Evolutionary conservation across 2,797 vertebrate genomes (phyloP).

Genomic region (Sciurus vulgaris): DNA sequence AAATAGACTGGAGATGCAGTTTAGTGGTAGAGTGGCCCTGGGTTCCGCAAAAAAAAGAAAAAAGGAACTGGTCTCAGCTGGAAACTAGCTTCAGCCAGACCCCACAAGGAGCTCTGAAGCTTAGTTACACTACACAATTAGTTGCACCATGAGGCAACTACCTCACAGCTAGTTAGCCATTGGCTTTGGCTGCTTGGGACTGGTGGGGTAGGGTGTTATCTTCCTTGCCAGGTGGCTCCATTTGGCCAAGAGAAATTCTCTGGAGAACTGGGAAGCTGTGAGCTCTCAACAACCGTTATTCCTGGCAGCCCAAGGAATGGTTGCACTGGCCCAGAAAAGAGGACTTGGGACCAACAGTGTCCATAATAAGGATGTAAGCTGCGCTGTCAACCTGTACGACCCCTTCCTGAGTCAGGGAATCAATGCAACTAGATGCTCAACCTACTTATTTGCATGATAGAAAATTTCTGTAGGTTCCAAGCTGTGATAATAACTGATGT

Average conservation of each 20-base stretch:
- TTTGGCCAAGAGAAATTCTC: constrained; percentile 45
- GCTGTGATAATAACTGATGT: constrained; percentile 12
- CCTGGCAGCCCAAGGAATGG: background rate
- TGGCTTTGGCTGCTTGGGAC: background rate
- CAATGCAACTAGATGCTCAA: background rate
- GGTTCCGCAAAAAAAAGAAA: background rate
- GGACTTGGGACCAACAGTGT: background rate
- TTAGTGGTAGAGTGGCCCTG: background rate
- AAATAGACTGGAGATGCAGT: background rate
- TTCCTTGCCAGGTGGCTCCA: background rate
- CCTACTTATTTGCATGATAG: background rate
- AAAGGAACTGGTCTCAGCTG: background rate
- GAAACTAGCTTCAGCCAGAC: background rate
- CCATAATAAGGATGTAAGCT: background rate
- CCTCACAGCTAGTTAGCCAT: background rate
- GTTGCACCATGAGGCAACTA: background rate
- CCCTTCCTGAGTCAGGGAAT: background rate
- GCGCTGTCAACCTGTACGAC: background rate
- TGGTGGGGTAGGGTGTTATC: background rate
- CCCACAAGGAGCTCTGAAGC: background rate
- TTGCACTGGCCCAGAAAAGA: background rate
- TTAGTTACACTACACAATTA: background rate
- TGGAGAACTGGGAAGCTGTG: constrained; percentile 38
- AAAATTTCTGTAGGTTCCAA: constrained; percentile 63
- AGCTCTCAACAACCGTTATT: background rate